A percentile compares a stretch with the other conserved stretches of the same genome.
Evolutionary conservation across 2,113 vertebrate genomes (phyloP).

Genomic region (Myrmecophaga tridactyla): DNA sequence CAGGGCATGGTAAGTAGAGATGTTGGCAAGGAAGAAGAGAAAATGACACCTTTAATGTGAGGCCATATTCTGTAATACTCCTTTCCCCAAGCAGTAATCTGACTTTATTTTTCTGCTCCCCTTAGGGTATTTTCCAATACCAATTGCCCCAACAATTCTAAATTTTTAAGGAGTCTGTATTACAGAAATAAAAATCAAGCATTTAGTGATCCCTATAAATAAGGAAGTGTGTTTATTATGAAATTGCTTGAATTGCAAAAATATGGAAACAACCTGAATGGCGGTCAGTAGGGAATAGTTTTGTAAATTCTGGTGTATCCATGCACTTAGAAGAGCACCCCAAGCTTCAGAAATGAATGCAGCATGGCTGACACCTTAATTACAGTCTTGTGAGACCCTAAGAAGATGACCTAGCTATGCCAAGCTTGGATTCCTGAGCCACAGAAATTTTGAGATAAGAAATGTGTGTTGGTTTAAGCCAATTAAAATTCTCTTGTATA

Average conservation of each 20-base stretch:
- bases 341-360: no score
- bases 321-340: neutral
- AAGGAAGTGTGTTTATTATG: neutral
- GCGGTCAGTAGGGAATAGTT: neutral
- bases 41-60: neutral
- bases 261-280: neutral
- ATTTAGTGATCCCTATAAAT: neutral
- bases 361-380: no score
- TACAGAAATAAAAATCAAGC: slow-evolving; percentile 8
- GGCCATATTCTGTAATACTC: neutral
- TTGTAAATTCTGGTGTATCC: neutral
- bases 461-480: no score
- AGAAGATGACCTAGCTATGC: no score
- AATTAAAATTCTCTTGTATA: no score
- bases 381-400: no score
- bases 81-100: neutral
- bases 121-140: neutral
- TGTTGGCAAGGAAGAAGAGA: neutral
- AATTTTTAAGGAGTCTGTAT: neutral
- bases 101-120: neutral
- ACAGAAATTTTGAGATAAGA: no score
- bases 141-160: neutral
- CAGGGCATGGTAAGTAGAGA: neutral
- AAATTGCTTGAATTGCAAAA: neutral
- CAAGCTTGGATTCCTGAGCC: no score